Evolutionary conservation across 37 sponge, comb jelly and placozoan species (phyloP), one percentile per base, ranked within the genome.

Genomic region (Chondrilla cf. caribensis): DNA sequence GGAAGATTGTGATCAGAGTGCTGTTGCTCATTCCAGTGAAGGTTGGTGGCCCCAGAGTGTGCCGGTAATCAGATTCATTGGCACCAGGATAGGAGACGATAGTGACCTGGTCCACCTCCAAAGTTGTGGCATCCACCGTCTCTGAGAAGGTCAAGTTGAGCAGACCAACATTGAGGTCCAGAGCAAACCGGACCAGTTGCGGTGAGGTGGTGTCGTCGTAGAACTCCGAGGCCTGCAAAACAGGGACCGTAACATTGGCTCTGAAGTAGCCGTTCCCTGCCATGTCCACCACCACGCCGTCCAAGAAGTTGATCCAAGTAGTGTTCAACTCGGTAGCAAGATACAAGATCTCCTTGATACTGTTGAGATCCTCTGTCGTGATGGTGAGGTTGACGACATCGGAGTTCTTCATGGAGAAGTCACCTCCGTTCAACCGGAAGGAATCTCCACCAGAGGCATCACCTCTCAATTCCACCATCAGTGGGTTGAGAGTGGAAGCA

Each of bases 101-200:
- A 28, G 86, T 88, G 25, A 94, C 80, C 24, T 70, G 31, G 24
- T 67, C 47, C 24, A 94, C 83, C 0, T 72, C 15, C 0, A 94
- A 84, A 66, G 86, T 85, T 24, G 91, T 80, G 6, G 89, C 79
- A 60, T 96, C 91, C 32, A 96, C 92, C 1, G 97, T 96, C 55
- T 96, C 97, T 21, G 94, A 90, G 77, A 96, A 96, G 38, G 86
- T 85, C 41, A 96, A 72, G 37, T 39, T 77, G 0, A 93, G 51
- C 0, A 80, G 38, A 8, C 91, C 89, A 0, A 21, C 21, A 77
- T 96, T 84, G 41, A 96, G 54, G 55, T 96, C 89, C 17, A 93
- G 77, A 25, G 37, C 60, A 29, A 90, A 93, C 19, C 77, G 68
- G 38, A 60, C 66, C 31, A 96, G 85, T 22, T 70, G 70, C 14